phyloP scores from a whole-genome alignment of 2,888 invertebrate species.

The Cyclophora punctaria region DNA sequence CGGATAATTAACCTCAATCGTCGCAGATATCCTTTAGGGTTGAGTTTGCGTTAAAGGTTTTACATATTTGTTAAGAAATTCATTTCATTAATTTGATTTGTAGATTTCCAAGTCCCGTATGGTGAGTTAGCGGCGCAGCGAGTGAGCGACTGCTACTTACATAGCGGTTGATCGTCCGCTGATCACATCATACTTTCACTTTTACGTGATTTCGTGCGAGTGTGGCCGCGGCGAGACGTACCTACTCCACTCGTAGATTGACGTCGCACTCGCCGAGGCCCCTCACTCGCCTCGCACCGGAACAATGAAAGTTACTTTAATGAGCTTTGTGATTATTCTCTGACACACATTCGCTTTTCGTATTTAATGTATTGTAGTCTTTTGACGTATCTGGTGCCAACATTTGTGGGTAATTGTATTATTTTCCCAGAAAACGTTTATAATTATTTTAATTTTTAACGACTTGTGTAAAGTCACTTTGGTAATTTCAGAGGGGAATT shows the following conservation, averaged over 20 bases:
- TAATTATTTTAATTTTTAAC: too few relatives aligned
- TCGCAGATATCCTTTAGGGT: too few relatives aligned
- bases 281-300: slow-evolving; percentile 42
- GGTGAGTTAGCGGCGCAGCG: not conserved
- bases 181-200: slow-evolving; percentile 70
- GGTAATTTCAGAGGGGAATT: too few relatives aligned
- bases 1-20: slow-evolving; percentile 24
- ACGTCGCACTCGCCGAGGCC: slow-evolving; percentile 25
- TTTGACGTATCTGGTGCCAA: not conserved
- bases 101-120: slow-evolving; percentile 2
- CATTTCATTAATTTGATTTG: not conserved
- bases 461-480: too few relatives aligned
- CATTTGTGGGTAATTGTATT: too few relatives aligned
- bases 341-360: slow-evolving; percentile 28
- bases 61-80: not conserved
- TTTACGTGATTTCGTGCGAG: slow-evolving; percentile 62
- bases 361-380: slow-evolving; percentile 8
- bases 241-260: slow-evolving; percentile 24
- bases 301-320: slow-evolving; percentile 63
- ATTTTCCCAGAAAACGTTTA: too few relatives aligned
- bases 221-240: slow-evolving; percentile 31
- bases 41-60: too few relatives aligned
- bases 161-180: slow-evolving; percentile 28
- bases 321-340: slow-evolving; percentile 32
- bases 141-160: slow-evolving; percentile 18